These are phyloP conservation scores for Brachystomella parvula DNA, from an alignment of 1,140 invertebrate species.

Conservation along the genomic window DNA sequence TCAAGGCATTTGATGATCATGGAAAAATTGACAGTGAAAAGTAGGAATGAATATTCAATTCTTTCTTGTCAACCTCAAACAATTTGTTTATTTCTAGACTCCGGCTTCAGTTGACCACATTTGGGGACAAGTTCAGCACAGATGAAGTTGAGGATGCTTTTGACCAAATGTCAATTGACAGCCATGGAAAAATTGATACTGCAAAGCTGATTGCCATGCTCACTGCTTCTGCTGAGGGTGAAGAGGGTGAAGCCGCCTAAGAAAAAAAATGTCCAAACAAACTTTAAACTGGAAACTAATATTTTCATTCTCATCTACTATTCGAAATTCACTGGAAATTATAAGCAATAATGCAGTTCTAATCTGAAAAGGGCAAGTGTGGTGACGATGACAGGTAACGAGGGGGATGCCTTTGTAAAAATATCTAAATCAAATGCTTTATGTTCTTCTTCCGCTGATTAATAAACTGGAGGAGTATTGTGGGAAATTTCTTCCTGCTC, in stretches of 20 bases:
- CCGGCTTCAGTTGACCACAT: slow-evolving; percentile 87
- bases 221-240: slow-evolving; percentile 69
- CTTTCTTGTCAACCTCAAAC: not conserved
- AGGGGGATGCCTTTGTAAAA: too few species aligned
- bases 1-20: slow-evolving; percentile 85
- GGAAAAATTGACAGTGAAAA: slow-evolving; percentile 79
- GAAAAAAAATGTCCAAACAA: too few species aligned
- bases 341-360: too few species aligned
- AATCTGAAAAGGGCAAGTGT: too few species aligned
- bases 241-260: slow-evolving; percentile 45
- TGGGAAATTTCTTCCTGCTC: too few species aligned
- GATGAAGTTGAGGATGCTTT: slow-evolving; percentile 90
- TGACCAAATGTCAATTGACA: slow-evolving; percentile 89
- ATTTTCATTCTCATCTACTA: too few species aligned
- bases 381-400: too few species aligned
- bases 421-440: too few species aligned
- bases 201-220: slow-evolving; percentile 74
- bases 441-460: too few species aligned
- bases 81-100: slow-evolving; percentile 51
- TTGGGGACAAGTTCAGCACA: slow-evolving; percentile 89
- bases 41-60: slow-evolving; percentile 43
- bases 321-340: too few species aligned
- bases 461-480: too few species aligned
- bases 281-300: too few species aligned
- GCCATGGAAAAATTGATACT: slow-evolving; percentile 80